A percentile compares a stretch with the other conserved stretches of the same genome.
Conservation (phyloP, 2,113 vertebrate species). For the Nematolebias whitei region DNA sequence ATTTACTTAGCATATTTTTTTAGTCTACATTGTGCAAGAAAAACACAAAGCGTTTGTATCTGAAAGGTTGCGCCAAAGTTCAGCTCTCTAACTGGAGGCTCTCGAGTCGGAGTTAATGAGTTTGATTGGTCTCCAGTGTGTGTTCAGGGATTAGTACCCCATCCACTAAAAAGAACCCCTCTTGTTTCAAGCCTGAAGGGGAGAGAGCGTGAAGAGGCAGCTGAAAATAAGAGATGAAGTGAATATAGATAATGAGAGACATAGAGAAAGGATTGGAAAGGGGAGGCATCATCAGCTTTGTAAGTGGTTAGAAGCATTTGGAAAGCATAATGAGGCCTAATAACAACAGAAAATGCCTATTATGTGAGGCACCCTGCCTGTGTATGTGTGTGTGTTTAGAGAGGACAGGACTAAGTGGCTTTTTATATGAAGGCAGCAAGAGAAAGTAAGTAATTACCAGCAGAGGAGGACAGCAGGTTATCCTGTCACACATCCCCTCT, state of each 20-base stretch:
- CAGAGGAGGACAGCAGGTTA: slow-evolving; percentile 12
- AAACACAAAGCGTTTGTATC: neutral
- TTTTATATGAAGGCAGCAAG: slow-evolving; percentile 11
- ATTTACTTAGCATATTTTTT: neutral
- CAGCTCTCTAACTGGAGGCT: slow-evolving; percentile 35
- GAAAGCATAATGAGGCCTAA: slow-evolving; percentile 40
- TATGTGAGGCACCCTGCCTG: slow-evolving; percentile 16
- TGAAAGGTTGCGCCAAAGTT: slow-evolving; percentile 16
- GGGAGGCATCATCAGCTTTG: slow-evolving; percentile 18
- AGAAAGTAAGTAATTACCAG: slow-evolving; percentile 23
- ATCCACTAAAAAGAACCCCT: slow-evolving; percentile 32
- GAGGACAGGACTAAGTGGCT: slow-evolving; percentile 4
- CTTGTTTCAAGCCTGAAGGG: slow-evolving; percentile 26
- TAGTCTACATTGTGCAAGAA: neutral
- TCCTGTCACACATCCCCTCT: neutral
- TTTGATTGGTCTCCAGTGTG: slow-evolving; percentile 53
- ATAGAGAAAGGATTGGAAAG: slow-evolving; percentile 8
- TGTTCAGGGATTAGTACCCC: slow-evolving; percentile 54
- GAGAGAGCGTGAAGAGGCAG: slow-evolving; percentile 9
- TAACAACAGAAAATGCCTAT: slow-evolving; percentile 42
- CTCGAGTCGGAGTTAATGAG: slow-evolving; percentile 57
- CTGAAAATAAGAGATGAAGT: slow-evolving; percentile 6
- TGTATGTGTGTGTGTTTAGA: neutral
- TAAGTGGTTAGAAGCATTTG: slow-evolving; percentile 38
- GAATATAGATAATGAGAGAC: slow-evolving; percentile 26